Base-by-base conservation (phyloP, 2,888 invertebrate genomes). In the Habroteleia sp. region DNA sequence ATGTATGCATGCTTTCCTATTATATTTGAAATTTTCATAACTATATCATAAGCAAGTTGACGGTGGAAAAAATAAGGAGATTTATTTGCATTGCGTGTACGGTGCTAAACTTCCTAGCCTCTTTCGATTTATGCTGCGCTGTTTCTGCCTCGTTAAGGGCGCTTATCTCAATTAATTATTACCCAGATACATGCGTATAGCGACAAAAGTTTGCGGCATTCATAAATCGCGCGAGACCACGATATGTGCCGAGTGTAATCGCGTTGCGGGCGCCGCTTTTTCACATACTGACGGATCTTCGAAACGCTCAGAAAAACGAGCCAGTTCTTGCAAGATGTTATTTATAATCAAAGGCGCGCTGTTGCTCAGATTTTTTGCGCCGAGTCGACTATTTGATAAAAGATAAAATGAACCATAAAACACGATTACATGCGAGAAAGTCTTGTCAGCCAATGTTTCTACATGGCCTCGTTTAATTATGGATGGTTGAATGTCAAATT, bases 131-230 rank as follows among this genome's bases (percentile, higher is more conserved):
- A 76, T 65, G 68, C 46, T 33, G 42, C 31, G 31, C 50, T 41
- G 58, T 60, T 74, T 76, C 63, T 72, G 58, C 63, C 65, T 79
- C 68, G 74, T 78, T 77, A 77, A 72, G 41, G 46, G 60, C 52
- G 68, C 62, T 68, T 77, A 76, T 65, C 74, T 72, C 76, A 79
- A 77, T 76, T 80, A 80, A 81, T 80, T 80, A 78, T 77, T 75
- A 63, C 48, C 63, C 74, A 68, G 77, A 75, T 77, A 68, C 52
- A 35, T 11, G 25, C 41, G 35, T 68, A 54, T 56, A 50, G 63
- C 77, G 71, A 74, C 79, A 77, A 77, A 79, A 62, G 73, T 73
- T 68, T 11, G 52, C 56, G 54, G 46, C 20, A 56, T 37, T 60
- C 54, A 72, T 74, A 80, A 78, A 77, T 76, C 42, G 63, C 74